Evolutionary conservation across 2,113 vertebrate genomes (phyloP).

Genomic region (Piaya cayana): DNA sequence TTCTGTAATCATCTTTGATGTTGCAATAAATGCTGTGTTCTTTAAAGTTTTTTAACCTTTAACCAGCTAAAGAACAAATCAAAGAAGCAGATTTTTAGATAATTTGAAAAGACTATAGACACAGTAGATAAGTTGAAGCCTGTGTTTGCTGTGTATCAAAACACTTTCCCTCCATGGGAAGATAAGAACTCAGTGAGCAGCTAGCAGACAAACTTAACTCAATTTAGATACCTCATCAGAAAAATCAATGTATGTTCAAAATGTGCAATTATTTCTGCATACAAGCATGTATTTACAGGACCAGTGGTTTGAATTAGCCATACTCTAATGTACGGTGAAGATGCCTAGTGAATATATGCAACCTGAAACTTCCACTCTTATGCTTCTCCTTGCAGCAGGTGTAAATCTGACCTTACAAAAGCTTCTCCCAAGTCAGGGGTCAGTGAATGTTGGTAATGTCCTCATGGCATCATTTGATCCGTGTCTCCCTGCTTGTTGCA

Average conservation of each 20-base stretch:
- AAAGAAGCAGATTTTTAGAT: slow-evolving; percentile 45
- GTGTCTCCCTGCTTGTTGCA: neutral
- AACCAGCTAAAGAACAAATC: slow-evolving; percentile 54
- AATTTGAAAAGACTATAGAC: slow-evolving; percentile 13
- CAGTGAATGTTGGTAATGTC: neutral
- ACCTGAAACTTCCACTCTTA: neutral
- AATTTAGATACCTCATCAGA: neutral
- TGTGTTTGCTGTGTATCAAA: slow-evolving; percentile 31
- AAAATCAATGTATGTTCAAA: neutral
- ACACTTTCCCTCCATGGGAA: neutral
- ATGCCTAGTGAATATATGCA: neutral
- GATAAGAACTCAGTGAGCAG: neutral
- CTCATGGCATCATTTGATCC: neutral
- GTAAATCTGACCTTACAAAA: neutral
- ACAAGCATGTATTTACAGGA: neutral
- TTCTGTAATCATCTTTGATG: slow-evolving; percentile 67
- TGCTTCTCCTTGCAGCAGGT: neutral
- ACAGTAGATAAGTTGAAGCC: slow-evolving; percentile 39
- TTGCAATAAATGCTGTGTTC: slow-evolving; percentile 49
- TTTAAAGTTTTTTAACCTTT: slow-evolving; percentile 63
- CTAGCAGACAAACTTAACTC: neutral
- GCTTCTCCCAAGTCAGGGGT: neutral
- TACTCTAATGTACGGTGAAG: neutral
- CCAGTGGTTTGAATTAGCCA: neutral
- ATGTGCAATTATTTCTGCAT: neutral